These are phyloP conservation scores for Cephalopterus ornatus DNA, from an alignment of 2,113 vertebrate species.

Conservation along the genomic window DNA sequence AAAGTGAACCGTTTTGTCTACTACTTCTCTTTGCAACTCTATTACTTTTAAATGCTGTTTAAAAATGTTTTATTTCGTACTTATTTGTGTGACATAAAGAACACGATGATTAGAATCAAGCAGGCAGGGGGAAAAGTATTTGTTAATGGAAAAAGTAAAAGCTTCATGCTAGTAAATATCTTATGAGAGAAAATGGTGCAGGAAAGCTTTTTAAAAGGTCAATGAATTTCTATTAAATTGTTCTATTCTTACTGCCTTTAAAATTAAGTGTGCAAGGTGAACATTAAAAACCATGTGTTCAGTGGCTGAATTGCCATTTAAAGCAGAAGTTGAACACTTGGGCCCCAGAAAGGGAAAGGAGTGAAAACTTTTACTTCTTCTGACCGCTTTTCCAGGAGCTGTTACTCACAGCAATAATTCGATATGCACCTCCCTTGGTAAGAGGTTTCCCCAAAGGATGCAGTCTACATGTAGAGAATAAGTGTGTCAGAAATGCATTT, in stretches of 20 bases:
- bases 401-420: background rate
- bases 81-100: background rate
- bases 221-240: conserved; percentile 33
- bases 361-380: background rate
- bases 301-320: background rate
- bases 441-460: background rate
- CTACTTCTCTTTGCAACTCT: background rate
- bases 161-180: conserved; percentile 24
- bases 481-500: fast-evolving
- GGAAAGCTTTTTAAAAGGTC: conserved; percentile 39
- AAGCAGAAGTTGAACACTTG: background rate
- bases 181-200: background rate
- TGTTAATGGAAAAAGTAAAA: conserved; percentile 25
- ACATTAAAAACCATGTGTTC: background rate
- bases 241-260: background rate
- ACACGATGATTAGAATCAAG: background rate
- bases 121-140: background rate
- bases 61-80: background rate
- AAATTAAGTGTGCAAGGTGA: conserved; percentile 10
- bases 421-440: background rate
- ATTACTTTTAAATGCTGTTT: background rate
- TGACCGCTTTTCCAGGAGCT: background rate
- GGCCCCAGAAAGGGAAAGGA: background rate
- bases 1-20: background rate
- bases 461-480: background rate